Conservation (phyloP, 2,797 vertebrate species). For the Gila robusta region DNA sequence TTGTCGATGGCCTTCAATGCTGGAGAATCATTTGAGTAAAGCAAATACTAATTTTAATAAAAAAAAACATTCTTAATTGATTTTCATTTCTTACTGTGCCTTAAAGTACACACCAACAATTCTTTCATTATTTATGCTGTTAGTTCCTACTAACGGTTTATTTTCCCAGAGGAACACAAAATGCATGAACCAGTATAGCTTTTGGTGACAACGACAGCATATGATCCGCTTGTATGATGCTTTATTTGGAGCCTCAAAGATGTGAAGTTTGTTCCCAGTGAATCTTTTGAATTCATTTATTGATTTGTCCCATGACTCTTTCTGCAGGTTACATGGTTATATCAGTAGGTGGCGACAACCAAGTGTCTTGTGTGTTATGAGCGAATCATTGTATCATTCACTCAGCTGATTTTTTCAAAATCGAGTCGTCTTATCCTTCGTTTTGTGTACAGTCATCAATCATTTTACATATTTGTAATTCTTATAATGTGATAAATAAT, state of each 20-base stretch:
- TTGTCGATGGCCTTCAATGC: neutral
- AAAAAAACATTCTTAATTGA: neutral
- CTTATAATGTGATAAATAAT: neutral
- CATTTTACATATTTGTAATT: neutral
- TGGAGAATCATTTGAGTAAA: neutral
- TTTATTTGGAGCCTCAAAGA: neutral
- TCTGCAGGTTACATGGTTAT: neutral
- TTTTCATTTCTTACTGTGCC: neutral
- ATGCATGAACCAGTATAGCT: neutral
- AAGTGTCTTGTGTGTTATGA: neutral
- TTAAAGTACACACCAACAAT: neutral
- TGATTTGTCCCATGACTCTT: neutral
- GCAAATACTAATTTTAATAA: neutral
- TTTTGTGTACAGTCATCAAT: neutral
- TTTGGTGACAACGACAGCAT: neutral
- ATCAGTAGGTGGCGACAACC: neutral
- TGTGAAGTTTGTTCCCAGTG: neutral
- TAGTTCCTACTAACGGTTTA: neutral
- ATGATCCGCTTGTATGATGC: neutral
- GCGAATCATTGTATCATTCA: neutral
- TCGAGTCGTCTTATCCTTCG: neutral
- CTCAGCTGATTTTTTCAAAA: neutral
- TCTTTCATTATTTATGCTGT: neutral
- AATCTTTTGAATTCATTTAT: neutral
- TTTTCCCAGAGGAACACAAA: neutral